Evolutionary conservation across 2,888 invertebrate species (phyloP), one percentile per base, ranked within the genome.

Genomic region (Drosophila meridiana): DNA sequence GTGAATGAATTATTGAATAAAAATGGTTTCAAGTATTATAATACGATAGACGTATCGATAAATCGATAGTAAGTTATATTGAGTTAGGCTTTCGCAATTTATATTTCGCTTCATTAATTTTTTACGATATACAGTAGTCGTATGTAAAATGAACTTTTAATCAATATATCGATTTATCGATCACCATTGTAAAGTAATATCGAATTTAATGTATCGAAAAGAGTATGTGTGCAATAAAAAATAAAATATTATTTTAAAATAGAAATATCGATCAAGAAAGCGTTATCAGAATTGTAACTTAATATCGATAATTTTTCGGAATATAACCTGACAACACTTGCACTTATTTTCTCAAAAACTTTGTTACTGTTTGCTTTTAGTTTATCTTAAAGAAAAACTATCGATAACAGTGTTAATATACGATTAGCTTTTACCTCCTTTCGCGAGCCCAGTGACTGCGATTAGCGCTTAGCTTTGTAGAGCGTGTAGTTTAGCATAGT

Each of bases 401-500:
- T 52, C 34, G 11, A 26, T 52, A 26, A 13, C 20, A 13, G 20
- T 32, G n/a, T 26, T 4, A 53, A n/a, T 34, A 20, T 6, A 38
- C 36, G 28, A 8, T 38, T 14, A n/a, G 4, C 38, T 14, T 7
- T 2, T 0, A 7, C 8, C 6, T 2, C 26, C 2, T 13, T 13
- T 13, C 20, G 2, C 4, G 5, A 34, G n/a, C 26, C 8, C 32
- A 13, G 13, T 45, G 43, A 13, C 13, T 26, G 26, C 26, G 45
- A 36, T 45, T 58, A 26, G 11, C 42, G n/a, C 20, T 1, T 4
- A 11, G 56, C 26, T 36, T 28, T 36, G 20, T 9, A 4, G 20
- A 6, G n/a, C n/a, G n/a, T 36, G 28, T 11, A 52, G 42, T 62
- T 55, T 48, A 66, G 48, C 57, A 52, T 67, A 55, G 56, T 56